Evolutionary conservation across 2,888 invertebrate species (phyloP), one percentile per base, ranked within the genome.

Genomic region (Phlogophora meticulosa): DNA sequence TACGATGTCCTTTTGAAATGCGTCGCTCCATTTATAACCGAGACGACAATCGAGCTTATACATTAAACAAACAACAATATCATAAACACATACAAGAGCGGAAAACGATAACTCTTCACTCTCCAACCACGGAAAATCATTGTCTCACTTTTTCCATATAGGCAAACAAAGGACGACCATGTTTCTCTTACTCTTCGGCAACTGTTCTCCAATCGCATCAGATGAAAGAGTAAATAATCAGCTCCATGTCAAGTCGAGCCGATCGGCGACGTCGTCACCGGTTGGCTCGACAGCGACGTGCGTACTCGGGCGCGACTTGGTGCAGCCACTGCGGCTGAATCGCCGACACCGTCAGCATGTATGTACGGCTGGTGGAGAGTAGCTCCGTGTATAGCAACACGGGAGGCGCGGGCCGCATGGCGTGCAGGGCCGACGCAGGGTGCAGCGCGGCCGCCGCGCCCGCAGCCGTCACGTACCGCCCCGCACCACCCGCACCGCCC

Each of bases 311-410:
- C 43, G 91, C 94, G 0, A 90, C 89, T 36, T 90, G 93, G 15
- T 89, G 95, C 69, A 99, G 92, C 98, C 98, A 99, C 34, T 98
- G 97, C 11, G 97, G 95, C 87, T 98, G 98, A 53, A 99, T 97
- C 42, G 97, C 96, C 11, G 98, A 97, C 46, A 98, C 94, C 68
- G 97, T 97, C 82, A 98, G 96, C 88, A 99, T 96, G 94, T 98
- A 99, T 76, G 97, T 96, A 81, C 98, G 97, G 65, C 96, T 96
- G 0, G 99, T 99, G 85, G 98, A 97, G n/a, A 99, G 97, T 51
- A 99, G 96, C 94, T 99, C 99, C 0, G 98, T 97, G 92, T 97
- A 99, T 0, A 99, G 96, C 70, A 97, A 96, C 22, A 96, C 96
- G 7, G 98, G 97, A 65, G 97, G 97, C 66, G 96, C 95, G 51